Evolutionary conservation across 2,797 vertebrate species (phyloP), one percentile per base, ranked within the genome.

Genomic region (Antennarius maculatus): DNA sequence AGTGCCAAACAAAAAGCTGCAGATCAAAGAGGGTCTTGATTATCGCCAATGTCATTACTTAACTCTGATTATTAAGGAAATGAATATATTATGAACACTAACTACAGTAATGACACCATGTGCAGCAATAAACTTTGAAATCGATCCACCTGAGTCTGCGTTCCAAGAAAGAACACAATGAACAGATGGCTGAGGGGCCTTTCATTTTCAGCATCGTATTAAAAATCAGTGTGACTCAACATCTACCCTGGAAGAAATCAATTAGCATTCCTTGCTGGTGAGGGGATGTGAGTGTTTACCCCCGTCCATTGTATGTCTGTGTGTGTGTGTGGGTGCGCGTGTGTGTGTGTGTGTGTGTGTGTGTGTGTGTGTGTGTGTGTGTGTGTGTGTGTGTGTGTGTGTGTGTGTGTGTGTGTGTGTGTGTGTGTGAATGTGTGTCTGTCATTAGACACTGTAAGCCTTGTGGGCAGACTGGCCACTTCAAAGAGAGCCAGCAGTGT

Each of bases 401-500:
- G 43, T 58, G 61, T 58, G 41, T 64, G 47, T 56, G 15, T n/a
- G 51, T 16, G 49, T 62, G 57, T 66, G 51, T 68, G 56, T 63
- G 29, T 29, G 43, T 58, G 61, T 61, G 41, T 66, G 47, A 56
- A n/a, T 17, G 51, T 17, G 49, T 62, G 57, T 66, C 49, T 68
- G 56, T 63, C 45, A 76, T 47, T 69, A 65, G 66, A 56, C 62
- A 66, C 37, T 56, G 67, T 68, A 68, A 62, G 77, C 64, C 71
- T 66, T 79, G 50, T 15, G 55, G 58, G 66, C 48, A 68, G 47
- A 37, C 61, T 54, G 66, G 60, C 74, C 31, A 43, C 84, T 86
- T 89, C 84, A 88, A 87, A 87, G 81, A 50, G 69, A 76, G 54
- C 41, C 65, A 54, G 64, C 69, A 70, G 65, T 60, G 57, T 23